A percentile compares a stretch with the other conserved stretches of the same genome.
Conservation (phyloP, 2,797 vertebrate genomes). For the Miichthys miiuy region DNA sequence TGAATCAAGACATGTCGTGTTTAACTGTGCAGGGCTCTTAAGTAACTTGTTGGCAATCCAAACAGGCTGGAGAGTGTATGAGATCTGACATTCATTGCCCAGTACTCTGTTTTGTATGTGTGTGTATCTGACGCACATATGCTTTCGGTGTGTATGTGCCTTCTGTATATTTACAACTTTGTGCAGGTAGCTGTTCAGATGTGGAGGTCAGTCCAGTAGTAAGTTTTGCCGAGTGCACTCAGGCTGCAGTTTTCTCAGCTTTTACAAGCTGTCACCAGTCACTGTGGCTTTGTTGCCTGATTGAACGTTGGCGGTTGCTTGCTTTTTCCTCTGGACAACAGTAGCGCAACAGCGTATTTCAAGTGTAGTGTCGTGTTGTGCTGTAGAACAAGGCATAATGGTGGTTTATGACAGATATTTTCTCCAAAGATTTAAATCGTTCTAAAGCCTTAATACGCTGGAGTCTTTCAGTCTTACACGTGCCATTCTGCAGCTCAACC, state of each 20-base stretch:
- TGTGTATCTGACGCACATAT: neutral
- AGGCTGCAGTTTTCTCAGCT: conserved; percentile 52
- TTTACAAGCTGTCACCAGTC: conserved; percentile 58
- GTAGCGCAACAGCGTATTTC: neutral
- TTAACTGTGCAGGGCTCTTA: conserved; percentile 35
- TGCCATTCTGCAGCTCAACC: neutral
- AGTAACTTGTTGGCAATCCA: conserved; percentile 46
- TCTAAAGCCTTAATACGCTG: neutral
- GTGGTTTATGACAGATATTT: neutral
- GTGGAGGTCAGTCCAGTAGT: conserved; percentile 31
- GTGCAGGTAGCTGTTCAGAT: conserved; percentile 35
- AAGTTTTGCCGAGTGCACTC: conserved; percentile 49
- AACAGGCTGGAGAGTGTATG: conserved; percentile 29
- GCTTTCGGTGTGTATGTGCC: conserved; percentile 13
- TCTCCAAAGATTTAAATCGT: neutral
- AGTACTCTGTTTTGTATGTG: neutral
- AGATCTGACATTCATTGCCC: conserved; percentile 34
- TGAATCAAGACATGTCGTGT: conserved; percentile 28
- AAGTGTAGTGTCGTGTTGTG: neutral
- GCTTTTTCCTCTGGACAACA: conserved; percentile 10
- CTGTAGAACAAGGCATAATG: neutral
- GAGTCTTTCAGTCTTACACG: neutral
- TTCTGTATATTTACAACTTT: conserved; percentile 24
- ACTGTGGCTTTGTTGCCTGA: conserved; percentile 50
- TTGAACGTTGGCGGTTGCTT: conserved; percentile 41